A percentile compares a stretch with the other conserved stretches of the same genome.
These are phyloP conservation scores for Papilio gigon DNA, from an alignment of 2,888 invertebrate genomes.

Conservation along the genomic window DNA sequence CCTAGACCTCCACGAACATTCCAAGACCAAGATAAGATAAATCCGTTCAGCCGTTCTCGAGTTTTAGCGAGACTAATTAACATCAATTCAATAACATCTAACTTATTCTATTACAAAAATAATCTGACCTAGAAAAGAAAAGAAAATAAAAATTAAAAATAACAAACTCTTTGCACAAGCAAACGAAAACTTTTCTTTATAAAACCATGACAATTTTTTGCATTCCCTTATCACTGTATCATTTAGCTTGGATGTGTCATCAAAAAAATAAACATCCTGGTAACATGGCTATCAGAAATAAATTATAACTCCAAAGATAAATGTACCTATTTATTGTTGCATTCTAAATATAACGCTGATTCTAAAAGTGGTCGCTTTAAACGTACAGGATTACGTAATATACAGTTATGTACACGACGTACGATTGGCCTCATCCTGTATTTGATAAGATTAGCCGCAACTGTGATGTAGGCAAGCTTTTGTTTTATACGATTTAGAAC, in stretches of 20 bases:
- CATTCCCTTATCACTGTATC: neutral
- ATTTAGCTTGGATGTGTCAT: neutral
- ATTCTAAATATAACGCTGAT: neutral
- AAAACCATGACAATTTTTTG: too few species aligned
- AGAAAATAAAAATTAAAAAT: too few species aligned
- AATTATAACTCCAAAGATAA: neutral
- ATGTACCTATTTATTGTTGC: neutral
- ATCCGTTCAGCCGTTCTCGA: too few species aligned
- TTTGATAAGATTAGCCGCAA: constrained; percentile 62
- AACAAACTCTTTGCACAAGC: too few species aligned
- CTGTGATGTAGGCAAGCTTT: neutral
- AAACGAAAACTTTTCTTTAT: too few species aligned
- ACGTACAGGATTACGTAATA: constrained; percentile 33
- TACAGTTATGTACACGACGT: constrained; percentile 41
- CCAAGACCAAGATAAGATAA: too few species aligned
- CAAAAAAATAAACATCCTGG: neutral
- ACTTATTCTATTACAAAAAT: too few species aligned
- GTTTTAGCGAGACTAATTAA: too few species aligned
- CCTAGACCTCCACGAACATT: too few species aligned
- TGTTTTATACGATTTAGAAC: neutral
- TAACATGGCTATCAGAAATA: too few species aligned
- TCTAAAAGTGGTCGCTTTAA: constrained; percentile 1
- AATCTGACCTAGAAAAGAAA: too few species aligned
- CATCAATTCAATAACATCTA: too few species aligned
- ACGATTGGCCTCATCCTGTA: constrained; percentile 54